Base-by-base conservation (phyloP, 2,113 vertebrate genomes). In the Megaleporinus macrocephalus region DNA sequence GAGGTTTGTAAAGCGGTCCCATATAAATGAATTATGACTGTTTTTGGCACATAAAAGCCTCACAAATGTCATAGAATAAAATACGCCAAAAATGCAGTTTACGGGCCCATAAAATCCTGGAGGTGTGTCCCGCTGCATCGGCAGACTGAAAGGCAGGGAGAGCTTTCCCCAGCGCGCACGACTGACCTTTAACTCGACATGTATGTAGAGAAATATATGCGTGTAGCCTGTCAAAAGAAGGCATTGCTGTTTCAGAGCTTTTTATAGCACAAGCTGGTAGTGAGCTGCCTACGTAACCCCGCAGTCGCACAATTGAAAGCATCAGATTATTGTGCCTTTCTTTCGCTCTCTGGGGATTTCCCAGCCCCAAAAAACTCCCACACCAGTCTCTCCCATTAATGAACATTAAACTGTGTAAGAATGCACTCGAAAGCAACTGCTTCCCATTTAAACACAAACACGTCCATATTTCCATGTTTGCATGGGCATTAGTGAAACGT, bases 341-440 rank as follows among this genome's bases (percentile, higher is more conserved):
- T 63, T 18, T 73, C 66, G 30, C 66, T 80, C 73, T 68, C 72
- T 0, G 83, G 86, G 83, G 86, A 83, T 83, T 87, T 87, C 80
- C 81, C 75, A 22, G 71, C 66, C 78, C 30, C 49, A 61, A 73
- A 63, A 76, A 4, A 2, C 65, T 57, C 71, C 44, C 15, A 76
- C 70, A 30, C 41, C 13, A 51, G 33, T 72, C 61, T 3, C n/a
- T 51, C 62, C 20, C 59, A 26, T 22, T 61, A 61, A 44, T 29
- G 7, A 51, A 22, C 44, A 36, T 65, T 15, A 20, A 22, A 10
- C 10, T 5, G n/a, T 44, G 36, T 26, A 44, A 68, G 65, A 36
- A 68, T 36, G 65, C 18, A 29, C 27, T 65, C 30, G 18, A 6
- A 18, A 6, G 15, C 9, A 12, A 4, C 27, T 18, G 29, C 16